Evolutionary conservation across 2,797 vertebrate genomes (phyloP).

Genomic region (Lindbergichthys nudifrons): DNA sequence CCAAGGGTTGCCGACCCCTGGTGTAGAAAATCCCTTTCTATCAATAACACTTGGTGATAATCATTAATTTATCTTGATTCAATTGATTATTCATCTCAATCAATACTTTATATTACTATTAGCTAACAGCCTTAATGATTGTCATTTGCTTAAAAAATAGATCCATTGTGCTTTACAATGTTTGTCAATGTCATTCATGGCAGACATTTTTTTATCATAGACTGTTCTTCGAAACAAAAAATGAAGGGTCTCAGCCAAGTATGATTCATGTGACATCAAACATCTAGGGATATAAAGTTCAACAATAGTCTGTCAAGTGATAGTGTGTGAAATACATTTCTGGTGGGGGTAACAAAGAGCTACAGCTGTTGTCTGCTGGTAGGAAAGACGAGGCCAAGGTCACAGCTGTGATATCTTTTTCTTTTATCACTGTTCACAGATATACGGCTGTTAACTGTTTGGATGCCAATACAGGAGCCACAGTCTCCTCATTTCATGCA

Average conservation of each 20-base stretch:
- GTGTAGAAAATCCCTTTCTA: background rate
- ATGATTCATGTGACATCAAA: slow-evolving; percentile 38
- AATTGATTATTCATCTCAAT: background rate
- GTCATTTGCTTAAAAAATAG: background rate
- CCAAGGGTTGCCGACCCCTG: too few relatives aligned
- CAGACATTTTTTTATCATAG: background rate
- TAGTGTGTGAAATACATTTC: slow-evolving; percentile 64
- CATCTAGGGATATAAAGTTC: slow-evolving; percentile 32
- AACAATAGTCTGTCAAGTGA: slow-evolving; percentile 64
- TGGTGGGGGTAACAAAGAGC: slow-evolving; percentile 62
- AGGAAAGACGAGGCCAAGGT: slow-evolving; percentile 73
- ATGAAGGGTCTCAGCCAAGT: background rate
- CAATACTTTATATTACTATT: background rate
- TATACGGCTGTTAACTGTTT: background rate
- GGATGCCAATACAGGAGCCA: background rate
- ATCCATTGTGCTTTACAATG: background rate
- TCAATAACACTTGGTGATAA: background rate
- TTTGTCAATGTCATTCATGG: background rate
- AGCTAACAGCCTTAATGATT: background rate
- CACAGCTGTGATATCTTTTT: slow-evolving; percentile 62
- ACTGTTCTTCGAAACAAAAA: background rate
- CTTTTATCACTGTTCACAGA: slow-evolving; percentile 55
- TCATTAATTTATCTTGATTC: background rate
- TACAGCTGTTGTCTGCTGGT: slow-evolving; percentile 61
- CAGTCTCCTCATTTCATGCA: background rate